These are phyloP conservation scores for Cacatua alba DNA, from an alignment of 2,113 vertebrate genomes.

Conservation along the genomic window DNA sequence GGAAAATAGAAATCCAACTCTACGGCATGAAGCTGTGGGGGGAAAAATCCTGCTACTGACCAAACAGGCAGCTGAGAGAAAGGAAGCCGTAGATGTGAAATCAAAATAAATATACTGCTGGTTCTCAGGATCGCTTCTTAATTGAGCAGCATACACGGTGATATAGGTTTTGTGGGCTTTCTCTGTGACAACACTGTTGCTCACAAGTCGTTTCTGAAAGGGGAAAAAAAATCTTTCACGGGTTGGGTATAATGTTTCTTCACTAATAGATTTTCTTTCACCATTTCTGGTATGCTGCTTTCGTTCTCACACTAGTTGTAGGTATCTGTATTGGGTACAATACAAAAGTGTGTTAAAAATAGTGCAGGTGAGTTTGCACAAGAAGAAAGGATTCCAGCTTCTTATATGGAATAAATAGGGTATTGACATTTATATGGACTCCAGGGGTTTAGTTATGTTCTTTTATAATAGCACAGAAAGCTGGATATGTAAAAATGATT, in stretches of 20 bases:
- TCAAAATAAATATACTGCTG: not conserved
- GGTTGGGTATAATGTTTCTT: not conserved
- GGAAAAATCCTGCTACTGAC: not conserved
- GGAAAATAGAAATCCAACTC: conserved; percentile 72
- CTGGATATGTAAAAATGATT: not conserved
- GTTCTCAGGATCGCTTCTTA: not conserved
- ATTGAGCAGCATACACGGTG: fast-evolving
- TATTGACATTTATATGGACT: not conserved
- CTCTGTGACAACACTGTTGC: not conserved
- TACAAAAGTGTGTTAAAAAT: not conserved
- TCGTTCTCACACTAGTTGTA: not conserved
- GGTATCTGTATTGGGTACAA: not conserved
- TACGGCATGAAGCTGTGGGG: not conserved
- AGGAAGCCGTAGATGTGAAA: not conserved
- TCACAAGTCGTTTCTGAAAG: not conserved
- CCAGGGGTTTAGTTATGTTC: not conserved
- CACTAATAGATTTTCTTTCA: not conserved
- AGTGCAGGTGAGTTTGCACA: not conserved
- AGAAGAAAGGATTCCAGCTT: not conserved
- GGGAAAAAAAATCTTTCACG: not conserved
- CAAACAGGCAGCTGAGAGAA: not conserved
- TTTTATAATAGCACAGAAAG: not conserved
- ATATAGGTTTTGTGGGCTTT: not conserved
- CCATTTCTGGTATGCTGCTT: not conserved
- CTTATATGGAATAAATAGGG: not conserved